Conservation (phyloP, 2,113 vertebrate genomes). For the Lycaon pictus region DNA sequence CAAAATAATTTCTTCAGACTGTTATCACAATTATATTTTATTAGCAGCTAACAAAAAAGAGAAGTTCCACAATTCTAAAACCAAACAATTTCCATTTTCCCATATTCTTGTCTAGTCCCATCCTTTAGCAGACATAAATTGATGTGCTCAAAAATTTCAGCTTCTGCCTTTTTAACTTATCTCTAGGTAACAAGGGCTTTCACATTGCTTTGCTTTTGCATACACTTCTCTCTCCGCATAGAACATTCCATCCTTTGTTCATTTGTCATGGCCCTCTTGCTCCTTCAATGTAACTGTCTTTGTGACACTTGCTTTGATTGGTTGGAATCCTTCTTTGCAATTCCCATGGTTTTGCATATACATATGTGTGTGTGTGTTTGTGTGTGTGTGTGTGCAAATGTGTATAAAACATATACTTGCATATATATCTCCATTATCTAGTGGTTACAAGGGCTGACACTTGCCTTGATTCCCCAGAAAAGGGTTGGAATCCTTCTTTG, state of each 20-base stretch:
- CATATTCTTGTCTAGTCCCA: neutral
- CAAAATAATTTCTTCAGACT: constrained; percentile 18
- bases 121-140: neutral
- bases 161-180: neutral
- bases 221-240: neutral
- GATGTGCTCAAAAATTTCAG: neutral
- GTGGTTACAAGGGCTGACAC: neutral
- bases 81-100: neutral
- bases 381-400: too few relatives aligned
- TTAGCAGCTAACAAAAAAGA: constrained; percentile 1
- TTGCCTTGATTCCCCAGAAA: too few relatives aligned
- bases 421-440: neutral
- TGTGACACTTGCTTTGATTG: neutral
- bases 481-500: too few relatives aligned
- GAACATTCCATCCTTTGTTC: neutral
- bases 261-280: neutral
- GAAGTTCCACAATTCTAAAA: neutral
- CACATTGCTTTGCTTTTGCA: neutral
- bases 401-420: too few relatives aligned
- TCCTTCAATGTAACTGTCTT: neutral
- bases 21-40: constrained; percentile 48
- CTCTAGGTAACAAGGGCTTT: neutral
- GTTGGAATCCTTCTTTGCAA: neutral
- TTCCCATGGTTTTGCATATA: neutral
- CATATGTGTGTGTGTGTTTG: too few relatives aligned